A percentile compares a stretch with the other conserved stretches of the same genome.
phyloP scores from a whole-genome alignment of 2,888 invertebrate species.

The Crioceris asparagi region DNA sequence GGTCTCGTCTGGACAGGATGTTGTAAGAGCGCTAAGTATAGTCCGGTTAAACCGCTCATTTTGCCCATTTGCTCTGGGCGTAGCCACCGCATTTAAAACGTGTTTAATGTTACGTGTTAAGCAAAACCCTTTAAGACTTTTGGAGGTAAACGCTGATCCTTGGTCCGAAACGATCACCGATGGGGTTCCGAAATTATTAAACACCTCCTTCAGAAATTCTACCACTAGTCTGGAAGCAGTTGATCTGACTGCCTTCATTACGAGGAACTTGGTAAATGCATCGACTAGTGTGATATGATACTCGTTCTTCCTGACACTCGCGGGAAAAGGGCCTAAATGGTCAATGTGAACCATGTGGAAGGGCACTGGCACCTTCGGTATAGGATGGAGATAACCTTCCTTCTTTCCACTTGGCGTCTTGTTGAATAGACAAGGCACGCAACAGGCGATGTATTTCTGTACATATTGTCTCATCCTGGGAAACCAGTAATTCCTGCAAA shows the following conservation, averaged over 20 bases:
- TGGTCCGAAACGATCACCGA: constrained; percentile 29
- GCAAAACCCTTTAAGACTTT: constrained; percentile 28
- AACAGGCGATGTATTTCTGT: constrained; percentile 29
- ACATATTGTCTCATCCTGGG: constrained; percentile 30
- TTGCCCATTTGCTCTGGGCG: constrained; percentile 17
- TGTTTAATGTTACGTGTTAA: constrained; percentile 23
- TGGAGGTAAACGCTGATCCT: constrained; percentile 32
- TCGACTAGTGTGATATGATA: constrained; percentile 8
- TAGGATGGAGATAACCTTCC: constrained; percentile 11
- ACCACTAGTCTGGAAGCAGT: constrained; percentile 17
- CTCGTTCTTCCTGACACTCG: constrained; percentile 25
- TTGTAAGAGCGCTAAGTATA: constrained; percentile 21
- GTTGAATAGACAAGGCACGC: constrained; percentile 11
- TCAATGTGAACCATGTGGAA: constrained; percentile 21
- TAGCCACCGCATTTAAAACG: constrained; percentile 24
- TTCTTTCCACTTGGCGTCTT: constrained; percentile 10
- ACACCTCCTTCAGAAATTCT: constrained; percentile 10
- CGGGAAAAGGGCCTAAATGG: constrained; percentile 35
- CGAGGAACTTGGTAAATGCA: constrained; percentile 11
- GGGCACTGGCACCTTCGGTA: constrained; percentile 9
- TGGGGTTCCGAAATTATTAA: constrained; percentile 22
- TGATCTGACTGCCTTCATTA: constrained; percentile 11
- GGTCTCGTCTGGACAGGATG: constrained; percentile 21
- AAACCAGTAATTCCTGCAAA: constrained; percentile 33
- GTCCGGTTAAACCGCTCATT: constrained; percentile 26